phyloP scores from a whole-genome alignment of 1,140 invertebrate genomes.

The Pseudoatta argentina region DNA sequence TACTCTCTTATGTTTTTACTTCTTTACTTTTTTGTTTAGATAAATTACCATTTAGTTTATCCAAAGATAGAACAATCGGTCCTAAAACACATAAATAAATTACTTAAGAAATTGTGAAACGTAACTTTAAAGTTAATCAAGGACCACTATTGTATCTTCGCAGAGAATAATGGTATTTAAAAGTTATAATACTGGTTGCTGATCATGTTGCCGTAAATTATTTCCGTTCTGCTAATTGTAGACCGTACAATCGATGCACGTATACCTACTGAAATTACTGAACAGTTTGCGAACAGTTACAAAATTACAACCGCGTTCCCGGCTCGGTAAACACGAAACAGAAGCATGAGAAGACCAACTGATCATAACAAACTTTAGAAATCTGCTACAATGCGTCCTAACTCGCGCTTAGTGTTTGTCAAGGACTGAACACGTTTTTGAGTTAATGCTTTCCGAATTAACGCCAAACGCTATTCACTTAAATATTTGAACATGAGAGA shows the following conservation, averaged over 20 bases:
- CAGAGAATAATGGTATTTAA: not conserved
- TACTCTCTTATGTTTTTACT: too few species aligned
- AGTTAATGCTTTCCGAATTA: not conserved
- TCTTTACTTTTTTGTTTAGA: too few species aligned
- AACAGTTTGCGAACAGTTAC: slow-evolving; percentile 32
- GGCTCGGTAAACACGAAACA: slow-evolving; percentile 10
- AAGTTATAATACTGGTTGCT: not conserved
- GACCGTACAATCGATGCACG: not conserved
- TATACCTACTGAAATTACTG: slow-evolving; percentile 11
- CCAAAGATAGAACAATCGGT: not conserved
- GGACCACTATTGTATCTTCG: not conserved
- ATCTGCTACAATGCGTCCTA: slow-evolving; percentile 36
- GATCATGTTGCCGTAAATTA: slow-evolving; percentile 5
- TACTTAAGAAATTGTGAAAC: not conserved
- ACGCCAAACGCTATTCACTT: not conserved
- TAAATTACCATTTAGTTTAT: too few species aligned
- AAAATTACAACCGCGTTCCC: slow-evolving; percentile 24
- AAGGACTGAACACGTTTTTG: slow-evolving; percentile 20
- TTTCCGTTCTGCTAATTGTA: not conserved
- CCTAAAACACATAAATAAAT: not conserved
- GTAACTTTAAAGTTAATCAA: not conserved
- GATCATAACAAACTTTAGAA: slow-evolving; percentile 49
- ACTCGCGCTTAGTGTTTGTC: slow-evolving; percentile 30
- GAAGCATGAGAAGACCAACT: slow-evolving; percentile 20
- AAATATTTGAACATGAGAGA: slow-evolving; percentile 21